phyloP scores from a whole-genome alignment of 2,113 vertebrate genomes.

The Passer domesticus region DNA sequence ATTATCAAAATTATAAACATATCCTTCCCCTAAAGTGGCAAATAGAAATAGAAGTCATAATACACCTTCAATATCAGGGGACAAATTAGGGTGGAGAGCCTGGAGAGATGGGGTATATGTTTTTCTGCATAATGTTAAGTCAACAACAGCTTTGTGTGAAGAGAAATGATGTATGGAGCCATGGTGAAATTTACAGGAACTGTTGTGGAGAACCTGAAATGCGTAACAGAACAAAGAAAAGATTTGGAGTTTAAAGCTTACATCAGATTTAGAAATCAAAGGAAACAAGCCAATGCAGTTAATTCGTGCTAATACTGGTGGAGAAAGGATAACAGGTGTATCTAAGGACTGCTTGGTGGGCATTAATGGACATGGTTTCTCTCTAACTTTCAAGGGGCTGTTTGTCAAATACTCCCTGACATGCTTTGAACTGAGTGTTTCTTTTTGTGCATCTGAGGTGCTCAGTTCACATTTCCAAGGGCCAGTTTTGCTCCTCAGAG shows the following conservation, averaged over 20 bases:
- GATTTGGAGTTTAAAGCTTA: neutral
- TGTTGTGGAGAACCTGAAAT: neutral
- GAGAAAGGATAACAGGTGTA: neutral
- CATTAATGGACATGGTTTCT: neutral
- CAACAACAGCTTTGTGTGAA: neutral
- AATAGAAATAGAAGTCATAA: neutral
- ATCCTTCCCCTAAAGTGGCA: neutral
- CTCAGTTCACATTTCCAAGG: neutral
- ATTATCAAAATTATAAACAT: conserved; percentile 34
- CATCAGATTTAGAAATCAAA: neutral
- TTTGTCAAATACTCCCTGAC: neutral
- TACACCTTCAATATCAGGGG: neutral
- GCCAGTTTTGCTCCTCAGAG: neutral
- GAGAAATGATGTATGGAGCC: neutral
- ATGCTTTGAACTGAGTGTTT: neutral
- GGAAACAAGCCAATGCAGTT: neutral
- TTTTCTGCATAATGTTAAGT: neutral
- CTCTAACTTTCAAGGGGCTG: neutral
- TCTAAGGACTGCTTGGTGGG: neutral
- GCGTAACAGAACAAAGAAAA: neutral
- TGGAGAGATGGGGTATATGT: neutral
- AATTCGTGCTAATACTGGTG: neutral
- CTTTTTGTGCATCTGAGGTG: neutral
- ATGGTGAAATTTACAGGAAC: neutral
- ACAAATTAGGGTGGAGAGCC: neutral